Conservation (phyloP, 1,140 invertebrate genomes). For the Bombus breviceps region DNA sequence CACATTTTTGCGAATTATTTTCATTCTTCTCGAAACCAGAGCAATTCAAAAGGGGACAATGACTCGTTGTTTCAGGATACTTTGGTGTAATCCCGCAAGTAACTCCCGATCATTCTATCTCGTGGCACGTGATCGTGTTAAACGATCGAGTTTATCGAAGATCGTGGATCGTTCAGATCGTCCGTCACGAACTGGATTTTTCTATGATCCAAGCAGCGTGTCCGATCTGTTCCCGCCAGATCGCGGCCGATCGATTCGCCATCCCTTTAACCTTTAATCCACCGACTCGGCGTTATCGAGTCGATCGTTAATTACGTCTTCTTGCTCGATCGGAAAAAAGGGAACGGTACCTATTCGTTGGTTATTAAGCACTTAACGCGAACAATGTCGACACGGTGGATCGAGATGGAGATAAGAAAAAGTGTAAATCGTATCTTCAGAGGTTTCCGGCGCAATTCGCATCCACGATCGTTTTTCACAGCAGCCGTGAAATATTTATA, state of each 20-base stretch:
- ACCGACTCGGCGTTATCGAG: slow-evolving; percentile 11
- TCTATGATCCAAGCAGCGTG: slow-evolving; percentile 9
- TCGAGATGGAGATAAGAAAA: neutral
- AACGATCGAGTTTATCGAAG: slow-evolving; percentile 47
- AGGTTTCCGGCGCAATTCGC: neutral
- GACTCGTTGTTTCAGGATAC: neutral
- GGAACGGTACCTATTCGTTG: slow-evolving; percentile 12
- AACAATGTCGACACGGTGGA: neutral
- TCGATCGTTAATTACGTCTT: slow-evolving; percentile 43
- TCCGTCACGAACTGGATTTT: slow-evolving; percentile 38
- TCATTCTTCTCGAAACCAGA: no score
- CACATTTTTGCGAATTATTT: no score
- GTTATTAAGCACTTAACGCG: slow-evolving; percentile 27
- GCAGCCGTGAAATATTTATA: neutral
- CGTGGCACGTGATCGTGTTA: slow-evolving; percentile 28
- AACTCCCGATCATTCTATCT: neutral
- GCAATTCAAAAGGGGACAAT: neutral
- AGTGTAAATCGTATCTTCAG: neutral
- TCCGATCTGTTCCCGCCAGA: slow-evolving; percentile 41
- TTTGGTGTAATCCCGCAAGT: neutral
- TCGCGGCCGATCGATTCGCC: slow-evolving; percentile 36
- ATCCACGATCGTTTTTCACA: neutral
- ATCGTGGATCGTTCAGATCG: slow-evolving; percentile 45
- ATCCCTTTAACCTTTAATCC: slow-evolving; percentile 49
- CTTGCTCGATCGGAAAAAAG: neutral